Conservation (phyloP, 2,113 vertebrate species). For the Megaceryle torquata region DNA sequence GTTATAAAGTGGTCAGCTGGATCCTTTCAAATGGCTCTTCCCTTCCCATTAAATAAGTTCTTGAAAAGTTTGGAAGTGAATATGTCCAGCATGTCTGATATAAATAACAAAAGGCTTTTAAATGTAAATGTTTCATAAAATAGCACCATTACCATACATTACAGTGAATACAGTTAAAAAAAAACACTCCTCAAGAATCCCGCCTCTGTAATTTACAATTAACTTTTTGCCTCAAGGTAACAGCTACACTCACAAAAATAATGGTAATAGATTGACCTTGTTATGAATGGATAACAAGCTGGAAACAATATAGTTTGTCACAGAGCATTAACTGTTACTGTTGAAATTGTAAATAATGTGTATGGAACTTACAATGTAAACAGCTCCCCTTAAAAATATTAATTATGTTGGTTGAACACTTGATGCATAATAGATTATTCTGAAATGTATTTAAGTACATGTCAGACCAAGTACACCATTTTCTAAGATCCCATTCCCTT, state of each 20-base stretch:
- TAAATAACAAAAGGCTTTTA: background rate
- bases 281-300: slow-evolving; percentile 74
- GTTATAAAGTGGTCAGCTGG: background rate
- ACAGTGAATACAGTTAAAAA: slow-evolving; percentile 33
- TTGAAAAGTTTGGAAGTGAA: slow-evolving; percentile 40
- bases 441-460: slow-evolving; percentile 34
- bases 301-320: slow-evolving; percentile 74
- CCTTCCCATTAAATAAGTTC: background rate
- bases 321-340: slow-evolving; percentile 71
- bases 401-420: slow-evolving; percentile 69
- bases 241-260: slow-evolving; percentile 70
- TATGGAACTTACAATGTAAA: slow-evolving; percentile 43
- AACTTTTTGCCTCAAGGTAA: slow-evolving; percentile 75
- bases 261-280: slow-evolving; percentile 73
- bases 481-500: slow-evolving; percentile 10
- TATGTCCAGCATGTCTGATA: slow-evolving; percentile 1
- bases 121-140: slow-evolving; percentile 26
- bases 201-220: slow-evolving; percentile 71
- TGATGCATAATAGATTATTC: slow-evolving; percentile 61
- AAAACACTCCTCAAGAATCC: background rate
- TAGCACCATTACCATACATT: slow-evolving; percentile 10
- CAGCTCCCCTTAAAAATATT: slow-evolving; percentile 69
- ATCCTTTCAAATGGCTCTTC: slow-evolving; percentile 10
- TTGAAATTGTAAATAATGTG: slow-evolving; percentile 68
- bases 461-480: background rate